These are phyloP conservation scores for Gortyna flavago DNA, from an alignment of 2,888 invertebrate genomes.

Conservation along the genomic window DNA sequence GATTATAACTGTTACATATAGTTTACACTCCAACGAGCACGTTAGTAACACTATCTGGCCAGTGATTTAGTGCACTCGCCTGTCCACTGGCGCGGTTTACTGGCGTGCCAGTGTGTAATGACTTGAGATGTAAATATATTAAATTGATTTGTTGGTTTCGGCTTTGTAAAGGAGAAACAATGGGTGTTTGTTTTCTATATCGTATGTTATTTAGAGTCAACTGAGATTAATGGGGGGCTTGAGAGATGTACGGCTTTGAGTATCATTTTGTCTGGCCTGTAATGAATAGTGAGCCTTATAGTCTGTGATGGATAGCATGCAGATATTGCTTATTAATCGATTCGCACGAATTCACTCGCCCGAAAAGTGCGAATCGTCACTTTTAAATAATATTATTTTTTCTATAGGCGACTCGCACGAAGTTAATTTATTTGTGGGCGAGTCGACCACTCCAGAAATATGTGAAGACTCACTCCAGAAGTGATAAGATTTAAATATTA, in stretches of 20 bases:
- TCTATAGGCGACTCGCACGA: too few species aligned
- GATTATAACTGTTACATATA: conserved; percentile 43
- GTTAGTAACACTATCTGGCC: conserved; percentile 56
- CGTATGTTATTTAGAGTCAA: conserved; percentile 33
- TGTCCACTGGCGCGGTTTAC: conserved; percentile 57
- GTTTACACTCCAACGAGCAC: conserved; percentile 38
- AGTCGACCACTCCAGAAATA: too few species aligned
- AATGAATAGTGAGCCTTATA: conserved; percentile 17
- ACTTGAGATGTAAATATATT: conserved; percentile 57
- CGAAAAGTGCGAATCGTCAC: too few species aligned
- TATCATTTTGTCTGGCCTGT: conserved; percentile 29
- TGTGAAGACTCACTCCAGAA: too few species aligned
- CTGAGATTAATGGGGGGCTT: conserved; percentile 22
- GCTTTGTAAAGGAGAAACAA: conserved; percentile 51
- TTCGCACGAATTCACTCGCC: too few species aligned
- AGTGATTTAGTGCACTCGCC: conserved; percentile 57
- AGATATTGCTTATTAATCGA: too few species aligned
- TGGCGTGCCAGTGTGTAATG: conserved; percentile 57
- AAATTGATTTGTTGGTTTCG: conserved; percentile 56
- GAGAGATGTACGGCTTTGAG: not conserved
- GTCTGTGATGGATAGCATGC: not conserved
- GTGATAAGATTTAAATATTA: too few species aligned
- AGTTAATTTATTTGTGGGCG: too few species aligned
- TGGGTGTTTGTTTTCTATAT: conserved; percentile 52
- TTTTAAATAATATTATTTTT: too few species aligned